These are phyloP conservation scores for Drosophila chauvacae DNA, from an alignment of 1,140 invertebrate genomes.

Conservation along the genomic window DNA sequence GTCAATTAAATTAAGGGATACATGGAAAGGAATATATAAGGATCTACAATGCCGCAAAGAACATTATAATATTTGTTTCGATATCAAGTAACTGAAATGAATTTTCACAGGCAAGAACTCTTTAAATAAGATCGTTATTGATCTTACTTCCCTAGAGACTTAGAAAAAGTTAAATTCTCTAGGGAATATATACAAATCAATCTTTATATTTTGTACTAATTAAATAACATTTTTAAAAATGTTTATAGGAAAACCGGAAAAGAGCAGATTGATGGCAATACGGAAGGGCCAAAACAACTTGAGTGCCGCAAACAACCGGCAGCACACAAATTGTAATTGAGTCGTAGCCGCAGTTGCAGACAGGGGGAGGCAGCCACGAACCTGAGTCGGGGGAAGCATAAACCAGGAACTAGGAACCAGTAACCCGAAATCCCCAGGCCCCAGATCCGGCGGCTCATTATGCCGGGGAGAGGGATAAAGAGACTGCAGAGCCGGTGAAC, in stretches of 20 bases:
- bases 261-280: slow-evolving; percentile 1
- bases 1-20: neutral
- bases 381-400: neutral
- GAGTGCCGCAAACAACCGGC: slow-evolving; percentile 43
- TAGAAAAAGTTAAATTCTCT: too few species aligned
- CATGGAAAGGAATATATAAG: neutral
- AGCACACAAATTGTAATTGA: slow-evolving; percentile 73
- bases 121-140: neutral
- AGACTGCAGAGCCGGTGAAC: slow-evolving; percentile 37
- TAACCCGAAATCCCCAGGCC: slow-evolving; percentile 23
- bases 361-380: slow-evolving; percentile 5
- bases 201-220: neutral
- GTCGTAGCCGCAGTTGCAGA: slow-evolving; percentile 30
- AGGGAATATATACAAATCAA: neutral
- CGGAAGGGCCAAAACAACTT: slow-evolving; percentile 55
- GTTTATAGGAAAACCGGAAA: neutral
- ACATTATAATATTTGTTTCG: neutral
- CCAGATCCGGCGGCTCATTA: slow-evolving; percentile 58
- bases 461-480: slow-evolving; percentile 13
- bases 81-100: neutral
- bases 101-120: neutral
- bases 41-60: neutral
- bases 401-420: slow-evolving; percentile 11
- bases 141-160: too few species aligned
- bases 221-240: neutral